These are phyloP conservation scores for Vulpes lagopus DNA, from an alignment of 2,113 vertebrate species.

Conservation along the genomic window DNA sequence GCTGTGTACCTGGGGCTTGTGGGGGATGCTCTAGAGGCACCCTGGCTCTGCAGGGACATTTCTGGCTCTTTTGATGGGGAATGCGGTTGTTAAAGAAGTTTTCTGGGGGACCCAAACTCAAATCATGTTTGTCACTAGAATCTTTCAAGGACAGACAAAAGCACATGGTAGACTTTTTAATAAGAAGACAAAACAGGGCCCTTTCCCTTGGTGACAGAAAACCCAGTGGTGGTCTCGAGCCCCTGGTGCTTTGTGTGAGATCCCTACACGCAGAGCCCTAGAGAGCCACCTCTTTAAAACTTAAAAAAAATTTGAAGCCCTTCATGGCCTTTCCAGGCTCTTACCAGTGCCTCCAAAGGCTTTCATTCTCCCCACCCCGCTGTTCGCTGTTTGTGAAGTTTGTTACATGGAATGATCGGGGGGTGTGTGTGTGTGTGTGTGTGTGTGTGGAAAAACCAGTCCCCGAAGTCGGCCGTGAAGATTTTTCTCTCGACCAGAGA, in stretches of 20 bases:
- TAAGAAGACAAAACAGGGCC: too few relatives aligned
- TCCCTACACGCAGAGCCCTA: neutral
- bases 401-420: accelerated
- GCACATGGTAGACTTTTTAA: too few relatives aligned
- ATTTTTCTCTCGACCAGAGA: neutral
- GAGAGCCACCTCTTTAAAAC: neutral
- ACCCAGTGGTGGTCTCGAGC: neutral
- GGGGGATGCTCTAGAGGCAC: neutral
- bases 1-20: neutral
- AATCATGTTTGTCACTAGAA: neutral
- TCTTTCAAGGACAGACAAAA: neutral
- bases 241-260: accelerated
- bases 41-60: neutral
- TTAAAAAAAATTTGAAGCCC: neutral
- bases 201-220: neutral
- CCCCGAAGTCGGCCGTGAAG: neutral
- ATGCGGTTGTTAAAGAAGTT: neutral
- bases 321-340: neutral
- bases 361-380: accelerated
- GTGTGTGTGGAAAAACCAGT: too few relatives aligned
- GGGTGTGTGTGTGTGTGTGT: too few relatives aligned
- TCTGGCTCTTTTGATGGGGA: neutral
- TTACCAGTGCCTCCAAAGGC: neutral
- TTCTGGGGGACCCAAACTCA: neutral
- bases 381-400: accelerated